Conservation (phyloP, 2,113 vertebrate species). For the Pimephales promelas region DNA sequence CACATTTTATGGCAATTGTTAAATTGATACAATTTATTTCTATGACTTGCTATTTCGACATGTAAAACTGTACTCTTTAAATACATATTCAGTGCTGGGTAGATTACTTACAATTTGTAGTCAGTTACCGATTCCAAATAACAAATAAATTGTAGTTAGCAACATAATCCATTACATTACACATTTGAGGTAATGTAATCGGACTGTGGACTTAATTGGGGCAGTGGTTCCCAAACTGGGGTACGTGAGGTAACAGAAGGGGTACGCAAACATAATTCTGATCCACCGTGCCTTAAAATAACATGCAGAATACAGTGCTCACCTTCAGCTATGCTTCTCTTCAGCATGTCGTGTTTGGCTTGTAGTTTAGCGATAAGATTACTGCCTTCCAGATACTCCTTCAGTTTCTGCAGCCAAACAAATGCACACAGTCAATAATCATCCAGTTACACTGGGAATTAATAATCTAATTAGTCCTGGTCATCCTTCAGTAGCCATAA, state of each 20-base stretch:
- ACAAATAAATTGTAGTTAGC: too few species aligned
- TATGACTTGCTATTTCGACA: background rate
- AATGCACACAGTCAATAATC: constrained; percentile 41
- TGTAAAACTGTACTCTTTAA: background rate
- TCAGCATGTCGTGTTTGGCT: constrained; percentile 96
- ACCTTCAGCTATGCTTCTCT: constrained; percentile 95
- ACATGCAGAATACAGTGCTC: constrained; percentile 24
- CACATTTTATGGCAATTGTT: background rate
- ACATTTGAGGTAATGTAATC: too few species aligned
- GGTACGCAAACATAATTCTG: too few species aligned
- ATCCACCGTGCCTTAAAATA: too few species aligned
- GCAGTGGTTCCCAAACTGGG: too few species aligned
- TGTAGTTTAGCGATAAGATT: constrained; percentile 98
- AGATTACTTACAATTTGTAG: too few species aligned
- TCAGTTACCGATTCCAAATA: too few species aligned
- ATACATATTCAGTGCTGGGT: background rate
- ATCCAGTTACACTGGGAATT: constrained; percentile 40
- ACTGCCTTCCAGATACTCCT: constrained; percentile 95
- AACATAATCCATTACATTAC: too few species aligned
- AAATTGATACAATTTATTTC: background rate
- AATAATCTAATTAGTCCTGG: constrained; percentile 32
- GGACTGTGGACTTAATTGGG: too few species aligned
- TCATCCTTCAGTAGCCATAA: constrained; percentile 30
- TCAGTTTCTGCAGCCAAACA: constrained; percentile 84
- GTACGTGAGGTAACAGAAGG: too few species aligned